Percentiles rank a stretch among this genome's conserved stretches.
Evolutionary conservation across 2,113 vertebrate genomes (phyloP).

Genomic region (Passer domesticus): DNA sequence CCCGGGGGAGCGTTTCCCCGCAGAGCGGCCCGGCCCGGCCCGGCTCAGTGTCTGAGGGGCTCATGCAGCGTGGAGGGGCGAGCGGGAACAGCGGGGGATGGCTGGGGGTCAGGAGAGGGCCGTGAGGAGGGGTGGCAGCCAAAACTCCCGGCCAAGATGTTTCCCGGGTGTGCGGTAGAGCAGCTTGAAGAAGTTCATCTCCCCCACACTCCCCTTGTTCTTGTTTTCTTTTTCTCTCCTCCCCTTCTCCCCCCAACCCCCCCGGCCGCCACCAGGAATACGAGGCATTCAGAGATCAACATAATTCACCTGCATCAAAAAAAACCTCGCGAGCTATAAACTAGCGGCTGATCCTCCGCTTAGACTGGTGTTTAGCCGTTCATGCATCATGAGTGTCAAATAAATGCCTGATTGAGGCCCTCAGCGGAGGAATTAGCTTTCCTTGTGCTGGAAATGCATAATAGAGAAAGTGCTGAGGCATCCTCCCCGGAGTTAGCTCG

Average conservation of each 20-base stretch:
- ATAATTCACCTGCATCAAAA: slow-evolving; percentile 58
- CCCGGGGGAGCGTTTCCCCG: background rate
- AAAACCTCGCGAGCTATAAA: slow-evolving; percentile 26
- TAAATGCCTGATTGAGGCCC: slow-evolving; percentile 61
- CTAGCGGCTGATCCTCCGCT: slow-evolving; percentile 55
- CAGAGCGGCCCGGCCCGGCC: background rate
- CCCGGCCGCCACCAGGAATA: background rate
- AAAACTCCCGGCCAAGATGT: background rate
- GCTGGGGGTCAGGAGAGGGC: background rate
- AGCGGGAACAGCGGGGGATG: background rate
- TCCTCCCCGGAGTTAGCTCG: slow-evolving; percentile 20
- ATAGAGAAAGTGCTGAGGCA: slow-evolving; percentile 51
- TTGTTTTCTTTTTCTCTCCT: background rate
- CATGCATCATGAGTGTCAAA: slow-evolving; percentile 61
- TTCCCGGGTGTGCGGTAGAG: background rate
- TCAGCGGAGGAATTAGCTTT: slow-evolving; percentile 56
- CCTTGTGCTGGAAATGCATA: slow-evolving; percentile 12
- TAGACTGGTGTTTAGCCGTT: slow-evolving; percentile 52
- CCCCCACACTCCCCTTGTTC: background rate
- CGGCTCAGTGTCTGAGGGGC: background rate
- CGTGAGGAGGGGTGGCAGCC: background rate
- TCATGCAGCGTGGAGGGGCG: background rate
- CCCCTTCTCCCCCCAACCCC: too few species aligned
- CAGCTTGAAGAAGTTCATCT: background rate
- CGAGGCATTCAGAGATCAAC: background rate